Base-by-base conservation (phyloP, 2,113 vertebrate species). In the Chionis minor region DNA sequence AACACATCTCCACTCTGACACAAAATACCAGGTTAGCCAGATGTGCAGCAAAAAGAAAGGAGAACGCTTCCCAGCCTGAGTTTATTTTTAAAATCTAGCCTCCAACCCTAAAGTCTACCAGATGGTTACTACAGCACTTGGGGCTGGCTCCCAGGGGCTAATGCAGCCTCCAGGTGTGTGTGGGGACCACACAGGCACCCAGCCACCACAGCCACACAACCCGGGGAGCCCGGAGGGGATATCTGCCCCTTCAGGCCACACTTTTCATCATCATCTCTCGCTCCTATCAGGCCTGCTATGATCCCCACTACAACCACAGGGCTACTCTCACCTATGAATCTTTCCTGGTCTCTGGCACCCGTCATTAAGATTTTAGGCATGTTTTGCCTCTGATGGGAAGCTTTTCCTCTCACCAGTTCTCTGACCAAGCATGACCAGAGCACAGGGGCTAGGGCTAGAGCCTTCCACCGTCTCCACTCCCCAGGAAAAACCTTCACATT, bases 101-200 rank as follows among this genome's bases (percentile, higher is more conserved):
- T 74, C 62, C 49, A 63, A 44, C 12, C 21, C 73, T 63, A 3
- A 56, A 33, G 26, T 42, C 38, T 65, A 70, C 17, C 32, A 33
- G 40, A 23, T 14, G 24, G 24, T 75, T 65, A 58, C 17, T 40
- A 14, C n/a, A 45, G 49, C 8, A 40, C 33, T 56, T 58, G 33
- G 27, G 1, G 2, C 21, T 38, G 18, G 38, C 38, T 74, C 52
- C 71, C 56, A 32, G 8, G 51, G 32, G 26, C 44, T 54, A 71
- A 59, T 1, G 1, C n/a, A 33, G 51, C 19, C 8, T 59, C 59
- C 32, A 78, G 1, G 1, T 2, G 3, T 8, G 2, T 1, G 4
- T 1, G 1, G 35, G 59, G 23, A 67, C 59, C 40, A 12, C 2
- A 5, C 6, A 40, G 28, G 16, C 45, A 55, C 35, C 45, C 47